phyloP scores from a whole-genome alignment of 2,113 vertebrate species.

The Bos javanicus region DNA sequence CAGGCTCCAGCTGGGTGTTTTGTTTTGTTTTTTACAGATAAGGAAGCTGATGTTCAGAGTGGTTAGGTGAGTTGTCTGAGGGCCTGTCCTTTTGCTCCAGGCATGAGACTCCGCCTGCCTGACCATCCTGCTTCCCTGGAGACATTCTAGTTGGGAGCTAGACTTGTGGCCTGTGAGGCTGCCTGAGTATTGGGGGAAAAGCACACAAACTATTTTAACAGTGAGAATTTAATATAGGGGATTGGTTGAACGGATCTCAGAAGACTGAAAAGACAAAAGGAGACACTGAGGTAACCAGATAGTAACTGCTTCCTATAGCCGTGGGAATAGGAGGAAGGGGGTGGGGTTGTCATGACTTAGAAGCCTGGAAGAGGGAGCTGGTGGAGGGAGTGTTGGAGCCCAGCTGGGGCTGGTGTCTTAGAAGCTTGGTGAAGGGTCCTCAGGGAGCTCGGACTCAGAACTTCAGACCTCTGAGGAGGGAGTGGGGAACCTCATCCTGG shows the following conservation, averaged over 20 bases:
- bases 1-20: not conserved
- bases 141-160: not conserved
- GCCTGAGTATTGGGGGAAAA: not conserved
- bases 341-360: not conserved
- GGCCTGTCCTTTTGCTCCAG: not conserved
- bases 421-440: not conserved
- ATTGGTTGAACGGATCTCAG: not conserved
- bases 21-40: not conserved
- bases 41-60: not conserved
- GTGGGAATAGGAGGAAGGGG: not conserved
- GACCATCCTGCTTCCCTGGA: not conserved
- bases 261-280: not conserved
- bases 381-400: not conserved
- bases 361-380: not conserved
- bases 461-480: not conserved
- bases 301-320: not conserved
- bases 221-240: not conserved
- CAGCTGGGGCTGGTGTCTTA: not conserved
- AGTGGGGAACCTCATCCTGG: not conserved
- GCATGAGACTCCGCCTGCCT: not conserved
- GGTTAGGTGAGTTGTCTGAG: not conserved
- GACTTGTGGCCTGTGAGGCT: not conserved
- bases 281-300: not conserved
- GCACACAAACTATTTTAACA: not conserved
- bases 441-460: not conserved